Evolutionary conservation across 2,888 invertebrate species (phyloP), one percentile per base, ranked within the genome.

Genomic region (Parelbella ahira): DNA sequence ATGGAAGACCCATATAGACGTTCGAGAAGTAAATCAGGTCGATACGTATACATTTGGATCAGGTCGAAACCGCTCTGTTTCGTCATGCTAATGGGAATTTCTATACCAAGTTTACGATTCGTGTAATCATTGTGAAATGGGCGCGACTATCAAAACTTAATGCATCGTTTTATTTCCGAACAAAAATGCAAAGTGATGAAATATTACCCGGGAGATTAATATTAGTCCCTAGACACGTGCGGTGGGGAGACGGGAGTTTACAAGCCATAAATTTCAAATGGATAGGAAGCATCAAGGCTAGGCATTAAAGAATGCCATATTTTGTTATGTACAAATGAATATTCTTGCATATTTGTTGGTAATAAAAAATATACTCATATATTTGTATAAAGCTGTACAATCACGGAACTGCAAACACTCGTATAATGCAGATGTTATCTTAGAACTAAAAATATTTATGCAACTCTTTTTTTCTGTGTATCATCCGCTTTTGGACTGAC

Each of bases 61-160:
- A 20, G 39, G 39, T 33, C 32, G 20, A 20, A 20, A 27, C 32
- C 25, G 39, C 18, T 36, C 27, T 33, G 25, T 41, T 41, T 41
- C 32, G 39, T 32, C 20, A 42, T 28, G 67, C 58, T 66, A 70
- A 71, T 69, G 63, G 66, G 60, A 65, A 66, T 70, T 68, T 59
- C 59, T 63, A 60, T 59, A 60, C 63, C 56, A 58, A 53, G 54
- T 73, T 65, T 68, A 73, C 59, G 63, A 60, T 69, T 69, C 58
- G 45, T 56, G 56, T 53, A 63, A 66, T 65, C 55, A 65, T 75
- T 68, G 69, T 60, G 60, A 68, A 76, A 76, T 69, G 69, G 68
- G 68, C 71, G 61, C 61, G 58, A 66, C 63, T 62, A 68, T 66
- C 61, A 67, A 56, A 74, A 69, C 72, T 69, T 69, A 73, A 72